Base-by-base conservation (phyloP, 2,113 vertebrate genomes). In the Plectropomus leopardus region DNA sequence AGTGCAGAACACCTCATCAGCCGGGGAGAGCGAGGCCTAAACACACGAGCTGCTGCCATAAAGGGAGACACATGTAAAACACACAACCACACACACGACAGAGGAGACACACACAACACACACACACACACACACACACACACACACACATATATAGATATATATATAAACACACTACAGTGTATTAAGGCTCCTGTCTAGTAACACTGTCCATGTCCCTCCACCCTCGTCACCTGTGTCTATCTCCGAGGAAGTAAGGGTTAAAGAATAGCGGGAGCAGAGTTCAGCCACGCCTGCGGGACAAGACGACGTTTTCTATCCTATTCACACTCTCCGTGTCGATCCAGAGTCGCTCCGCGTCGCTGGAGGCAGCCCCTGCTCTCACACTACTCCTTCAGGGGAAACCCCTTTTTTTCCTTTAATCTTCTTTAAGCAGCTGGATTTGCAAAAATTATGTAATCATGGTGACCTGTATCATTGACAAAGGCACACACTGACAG, bases 21-120 rank as follows among this genome's bases (percentile, higher is more conserved):
- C 96, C n/a, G 98, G 96, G 16, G 98, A 99, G 92, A 99, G 98
- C 48, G 98, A 99, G 91, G 98, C 98, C 88, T 99, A 92, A 97
- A 75, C 24, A 60, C 76, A 42, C 44, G 14, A 48, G 17, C 63
- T 26, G 76, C 78, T 67, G 73, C 66, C 76, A 73, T 21, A 77
- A 77, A 78, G 82, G 72, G 82, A 84, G 84, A 82, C 76, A 75
- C 82, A 66, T 40, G 48, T 82, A 64, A 57, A 70, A 80, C 64
- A 65, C 24, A 78, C 68, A 42, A 40, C 7, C 11, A 10, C 45
- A 19, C 57, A 72, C 83, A 59, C 36, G 48, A 79, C 77, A 58
- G 60, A 75, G 77, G 84, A 83, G 59, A 76, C n/a, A 0, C 59
- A 72, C 17, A n/a, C 64, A 72, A n/a, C 17, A 47, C 61, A 47